Conservation (phyloP, 2,113 vertebrate genomes). For the Eolophus roseicapilla region DNA sequence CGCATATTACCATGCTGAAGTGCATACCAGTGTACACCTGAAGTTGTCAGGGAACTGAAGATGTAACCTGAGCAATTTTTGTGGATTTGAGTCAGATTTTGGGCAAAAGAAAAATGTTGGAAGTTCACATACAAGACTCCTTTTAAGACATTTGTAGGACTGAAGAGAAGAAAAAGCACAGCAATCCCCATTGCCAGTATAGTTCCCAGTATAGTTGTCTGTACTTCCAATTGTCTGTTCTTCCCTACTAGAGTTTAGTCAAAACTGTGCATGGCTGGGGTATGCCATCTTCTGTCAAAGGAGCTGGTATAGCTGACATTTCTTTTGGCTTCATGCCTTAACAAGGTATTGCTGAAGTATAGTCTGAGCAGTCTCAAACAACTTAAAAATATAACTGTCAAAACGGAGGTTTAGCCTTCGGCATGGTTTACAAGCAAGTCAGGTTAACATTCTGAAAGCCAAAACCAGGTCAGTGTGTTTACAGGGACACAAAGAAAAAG, state of each 20-base stretch:
- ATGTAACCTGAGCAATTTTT: background rate
- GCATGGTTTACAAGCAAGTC: background rate
- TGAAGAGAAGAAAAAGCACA: background rate
- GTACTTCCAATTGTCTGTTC: background rate
- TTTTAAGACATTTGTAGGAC: background rate
- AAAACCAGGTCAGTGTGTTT: background rate
- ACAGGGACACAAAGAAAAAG: background rate
- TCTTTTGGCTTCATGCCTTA: background rate
- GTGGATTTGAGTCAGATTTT: background rate
- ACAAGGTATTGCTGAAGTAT: background rate
- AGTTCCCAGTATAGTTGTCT: background rate
- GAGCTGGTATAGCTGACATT: background rate
- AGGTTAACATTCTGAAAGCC: background rate
- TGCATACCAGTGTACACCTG: background rate
- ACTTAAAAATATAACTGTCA: background rate
- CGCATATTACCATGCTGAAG: background rate
- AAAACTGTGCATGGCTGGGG: background rate
- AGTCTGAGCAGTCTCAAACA: background rate
- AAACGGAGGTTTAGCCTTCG: background rate
- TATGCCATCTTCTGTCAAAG: background rate
- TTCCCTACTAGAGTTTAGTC: background rate
- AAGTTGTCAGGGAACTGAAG: background rate
- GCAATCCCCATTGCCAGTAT: background rate
- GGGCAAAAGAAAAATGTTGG: background rate
- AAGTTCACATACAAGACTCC: background rate